phyloP scores from a whole-genome alignment of 1,140 invertebrate species.

The Halictus rubicundus region DNA sequence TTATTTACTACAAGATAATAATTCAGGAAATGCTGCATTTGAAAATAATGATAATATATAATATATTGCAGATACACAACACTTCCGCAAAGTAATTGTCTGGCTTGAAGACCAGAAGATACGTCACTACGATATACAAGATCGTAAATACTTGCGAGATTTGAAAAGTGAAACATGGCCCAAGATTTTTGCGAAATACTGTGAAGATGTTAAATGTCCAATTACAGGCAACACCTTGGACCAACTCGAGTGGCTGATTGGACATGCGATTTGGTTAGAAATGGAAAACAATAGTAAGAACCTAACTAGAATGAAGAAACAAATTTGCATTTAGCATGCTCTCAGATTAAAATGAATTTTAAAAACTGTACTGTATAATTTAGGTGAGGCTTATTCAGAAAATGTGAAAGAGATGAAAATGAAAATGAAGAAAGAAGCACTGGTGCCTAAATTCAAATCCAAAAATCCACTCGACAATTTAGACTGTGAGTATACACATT shows the following conservation, averaged over 20 bases:
- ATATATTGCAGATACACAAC: constrained; percentile 85
- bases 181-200: constrained; percentile 88
- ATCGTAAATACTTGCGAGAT: constrained; percentile 86
- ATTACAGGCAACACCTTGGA: constrained; percentile 80
- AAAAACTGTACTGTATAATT: constrained; percentile 70
- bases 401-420: constrained; percentile 82
- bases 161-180: constrained; percentile 86
- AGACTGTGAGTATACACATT: constrained; percentile 86
- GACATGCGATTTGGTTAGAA: constrained; percentile 90
- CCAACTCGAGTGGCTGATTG: constrained; percentile 92
- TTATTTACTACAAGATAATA: background rate
- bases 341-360: constrained; percentile 12
- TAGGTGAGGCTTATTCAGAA: constrained; percentile 87
- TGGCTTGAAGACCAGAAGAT: constrained; percentile 98
- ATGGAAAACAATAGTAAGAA: constrained; percentile 89
- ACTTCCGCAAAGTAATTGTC: constrained; percentile 89
- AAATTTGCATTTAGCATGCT: constrained; percentile 7
- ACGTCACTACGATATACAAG: constrained; percentile 92
- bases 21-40: background rate
- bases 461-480: constrained; percentile 91
- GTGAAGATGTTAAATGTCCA: constrained; percentile 87
- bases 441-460: constrained; percentile 85
- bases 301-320: background rate
- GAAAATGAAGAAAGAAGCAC: constrained; percentile 79
- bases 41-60: background rate